Base-by-base conservation (phyloP, 2,797 vertebrate species). In the Sebastes umbrosus region DNA sequence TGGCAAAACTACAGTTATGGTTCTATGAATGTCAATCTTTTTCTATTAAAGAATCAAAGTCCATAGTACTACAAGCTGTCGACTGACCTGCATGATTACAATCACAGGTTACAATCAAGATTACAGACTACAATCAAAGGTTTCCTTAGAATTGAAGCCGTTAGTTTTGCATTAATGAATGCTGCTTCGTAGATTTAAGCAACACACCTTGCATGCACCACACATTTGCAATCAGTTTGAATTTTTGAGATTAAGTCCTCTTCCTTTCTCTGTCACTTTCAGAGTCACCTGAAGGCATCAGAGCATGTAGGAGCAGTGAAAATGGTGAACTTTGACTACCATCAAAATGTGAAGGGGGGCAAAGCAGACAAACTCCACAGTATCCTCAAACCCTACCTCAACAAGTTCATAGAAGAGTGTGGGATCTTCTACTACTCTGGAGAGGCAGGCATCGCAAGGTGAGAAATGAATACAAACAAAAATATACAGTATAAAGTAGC, bases 311-410 rank as follows among this genome's bases (percentile, higher is more conserved):
- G 94, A 34, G 94, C 96, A 24, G 96, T 99, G 85, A 97, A 96
- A 87, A 99, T 99, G 98, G 95, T 99, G 75, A 99, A 99, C 91
- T 99, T 99, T 16, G 99, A 99, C 93, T 99, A 99, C 93, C 98
- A 99, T 93, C 98, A 99, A 86, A 98, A 98, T 96, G 98, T 99
- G 81, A 97, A 96, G 91, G 98, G 99, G 75, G 98, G 98, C 69
- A 99, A 99, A 62, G 95, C 97, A 5, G 98, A 99, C 72, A 99
- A 98, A 92, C 96, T 99, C 12, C 94, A 95, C 81, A 97, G 94
- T 69, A 90, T 98, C 69, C 96, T 99, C 86, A 98, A 99, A 89
- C 98, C 97, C 43, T 96, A 97, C 88, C 95, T 99, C 80, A 95
- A 77, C 90, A 97, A 96, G 82, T 99, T 99, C 87, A 63, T 97